phyloP scores from a whole-genome alignment of 2,888 invertebrate genomes.

The Scaptomyza caliginosa region DNA sequence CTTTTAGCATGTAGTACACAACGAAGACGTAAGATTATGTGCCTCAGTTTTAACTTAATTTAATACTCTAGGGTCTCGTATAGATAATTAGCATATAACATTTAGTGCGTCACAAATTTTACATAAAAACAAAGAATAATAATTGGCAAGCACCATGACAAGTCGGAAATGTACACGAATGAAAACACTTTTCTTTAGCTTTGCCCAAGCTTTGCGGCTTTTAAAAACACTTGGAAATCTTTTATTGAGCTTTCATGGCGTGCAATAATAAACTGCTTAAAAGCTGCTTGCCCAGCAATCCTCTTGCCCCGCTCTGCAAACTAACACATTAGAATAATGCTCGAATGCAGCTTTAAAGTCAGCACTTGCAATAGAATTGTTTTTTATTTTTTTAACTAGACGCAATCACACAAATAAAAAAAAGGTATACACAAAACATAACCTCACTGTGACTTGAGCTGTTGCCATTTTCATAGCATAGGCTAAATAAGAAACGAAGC shows the following conservation, averaged over 20 bases:
- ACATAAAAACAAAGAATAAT: background rate
- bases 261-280: slow-evolving; percentile 11
- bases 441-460: slow-evolving; percentile 61
- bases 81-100: slow-evolving; percentile 37
- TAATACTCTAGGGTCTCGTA: slow-evolving; percentile 40
- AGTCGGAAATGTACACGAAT: slow-evolving; percentile 8
- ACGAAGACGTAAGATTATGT: slow-evolving; percentile 69
- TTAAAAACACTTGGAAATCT: background rate
- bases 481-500: slow-evolving; percentile 37
- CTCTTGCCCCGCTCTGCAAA: slow-evolving; percentile 3
- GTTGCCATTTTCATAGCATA: slow-evolving; percentile 58
- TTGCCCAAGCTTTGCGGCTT: slow-evolving; percentile 1
- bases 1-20: slow-evolving; percentile 40
- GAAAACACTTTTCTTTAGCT: background rate
- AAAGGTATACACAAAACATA: slow-evolving; percentile 19
- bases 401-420: slow-evolving; percentile 4
- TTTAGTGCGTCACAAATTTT: slow-evolving; percentile 8
- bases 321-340: background rate
- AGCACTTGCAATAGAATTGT: slow-evolving; percentile 1
- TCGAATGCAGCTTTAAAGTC: slow-evolving; percentile 17
- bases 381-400: slow-evolving; percentile 4
- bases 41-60: slow-evolving; percentile 69
- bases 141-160: slow-evolving; percentile 32
- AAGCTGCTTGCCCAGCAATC: slow-evolving; percentile 15
- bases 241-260: slow-evolving; percentile 12